A percentile compares a stretch with the other conserved stretches of the same genome.
These are phyloP conservation scores for Argentina silus DNA, from an alignment of 2,797 vertebrate species.

Conservation along the genomic window DNA sequence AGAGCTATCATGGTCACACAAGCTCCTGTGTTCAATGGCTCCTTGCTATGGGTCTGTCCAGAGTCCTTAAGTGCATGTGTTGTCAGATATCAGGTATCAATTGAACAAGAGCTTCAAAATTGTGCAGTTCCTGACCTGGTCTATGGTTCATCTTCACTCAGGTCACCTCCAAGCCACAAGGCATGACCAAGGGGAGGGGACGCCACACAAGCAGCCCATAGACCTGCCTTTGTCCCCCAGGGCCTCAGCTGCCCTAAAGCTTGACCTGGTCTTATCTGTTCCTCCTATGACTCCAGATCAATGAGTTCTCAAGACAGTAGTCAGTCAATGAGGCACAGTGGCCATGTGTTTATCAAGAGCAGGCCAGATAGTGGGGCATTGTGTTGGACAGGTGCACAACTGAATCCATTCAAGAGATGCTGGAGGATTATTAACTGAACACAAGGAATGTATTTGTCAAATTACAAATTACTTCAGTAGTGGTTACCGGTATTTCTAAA, in stretches of 20 bases:
- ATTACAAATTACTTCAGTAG: background rate
- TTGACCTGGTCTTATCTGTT: conserved; percentile 55
- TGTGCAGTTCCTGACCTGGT: conserved; percentile 39
- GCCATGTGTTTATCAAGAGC: conserved; percentile 34
- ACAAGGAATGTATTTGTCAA: background rate
- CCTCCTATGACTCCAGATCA: conserved; percentile 34
- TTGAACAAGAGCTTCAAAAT: conserved; percentile 54
- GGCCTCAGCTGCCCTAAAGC: conserved; percentile 42
- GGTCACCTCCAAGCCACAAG: background rate
- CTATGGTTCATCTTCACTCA: conserved; percentile 12
- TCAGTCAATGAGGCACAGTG: conserved; percentile 11
- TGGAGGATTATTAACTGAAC: background rate
- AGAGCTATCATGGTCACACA: conserved; percentile 1
- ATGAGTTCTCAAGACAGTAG: conserved; percentile 17
- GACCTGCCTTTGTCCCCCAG: conserved; percentile 52
- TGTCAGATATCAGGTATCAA: conserved; percentile 53
- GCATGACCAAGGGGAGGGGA: conserved; percentile 4
- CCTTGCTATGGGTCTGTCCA: conserved; percentile 2
- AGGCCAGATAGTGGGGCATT: conserved; percentile 36
- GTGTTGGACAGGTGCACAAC: conserved; percentile 40
- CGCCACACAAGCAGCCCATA: conserved; percentile 42
- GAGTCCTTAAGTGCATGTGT: conserved; percentile 10
- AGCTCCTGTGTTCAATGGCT: background rate
- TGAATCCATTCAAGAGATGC: background rate
- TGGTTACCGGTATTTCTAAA: background rate